Evolutionary conservation across 2,888 invertebrate genomes (phyloP).

Genomic region (Andrena dorsata): DNA sequence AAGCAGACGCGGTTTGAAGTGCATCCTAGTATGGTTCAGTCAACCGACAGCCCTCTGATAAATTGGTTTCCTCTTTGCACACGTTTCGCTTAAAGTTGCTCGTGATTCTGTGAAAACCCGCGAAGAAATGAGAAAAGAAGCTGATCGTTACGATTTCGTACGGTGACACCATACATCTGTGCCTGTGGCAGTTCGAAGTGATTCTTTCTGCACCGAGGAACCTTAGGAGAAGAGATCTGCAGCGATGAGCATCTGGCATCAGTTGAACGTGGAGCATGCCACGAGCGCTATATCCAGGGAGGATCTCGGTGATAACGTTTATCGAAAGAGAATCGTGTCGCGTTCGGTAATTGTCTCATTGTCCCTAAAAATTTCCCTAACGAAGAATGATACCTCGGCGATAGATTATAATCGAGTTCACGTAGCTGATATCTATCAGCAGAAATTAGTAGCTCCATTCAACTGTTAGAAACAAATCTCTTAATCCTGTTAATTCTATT

Average conservation of each 20-base stretch:
- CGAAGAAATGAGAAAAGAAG: not conserved
- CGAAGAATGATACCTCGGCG: not conserved
- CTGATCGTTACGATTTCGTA: not conserved
- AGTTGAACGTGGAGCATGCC: conserved; percentile 81
- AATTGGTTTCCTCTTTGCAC: conserved; percentile 39
- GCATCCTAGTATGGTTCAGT: conserved; percentile 70
- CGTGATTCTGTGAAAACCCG: not conserved
- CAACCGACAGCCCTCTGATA: conserved; percentile 64
- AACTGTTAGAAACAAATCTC: too few relatives aligned
- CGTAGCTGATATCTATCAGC: too few relatives aligned
- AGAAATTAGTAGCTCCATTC: not conserved
- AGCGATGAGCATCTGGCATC: conserved; percentile 80
- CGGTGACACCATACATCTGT: not conserved
- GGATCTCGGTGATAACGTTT: conserved; percentile 87
- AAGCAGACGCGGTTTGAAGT: conserved; percentile 74
- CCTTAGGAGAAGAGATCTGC: not conserved
- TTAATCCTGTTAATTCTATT: not conserved
- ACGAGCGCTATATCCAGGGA: conserved; percentile 89
- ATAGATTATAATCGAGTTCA: not conserved
- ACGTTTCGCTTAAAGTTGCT: too few relatives aligned
- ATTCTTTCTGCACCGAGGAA: not conserved
- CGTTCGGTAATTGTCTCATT: conserved; percentile 73
- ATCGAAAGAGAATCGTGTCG: conserved; percentile 67
- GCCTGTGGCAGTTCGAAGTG: not conserved
- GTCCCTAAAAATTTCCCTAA: not conserved